Evolutionary conservation across 2,797 vertebrate species (phyloP), one percentile per base, ranked within the genome.

Genomic region (Scomberomorus guttatus): DNA sequence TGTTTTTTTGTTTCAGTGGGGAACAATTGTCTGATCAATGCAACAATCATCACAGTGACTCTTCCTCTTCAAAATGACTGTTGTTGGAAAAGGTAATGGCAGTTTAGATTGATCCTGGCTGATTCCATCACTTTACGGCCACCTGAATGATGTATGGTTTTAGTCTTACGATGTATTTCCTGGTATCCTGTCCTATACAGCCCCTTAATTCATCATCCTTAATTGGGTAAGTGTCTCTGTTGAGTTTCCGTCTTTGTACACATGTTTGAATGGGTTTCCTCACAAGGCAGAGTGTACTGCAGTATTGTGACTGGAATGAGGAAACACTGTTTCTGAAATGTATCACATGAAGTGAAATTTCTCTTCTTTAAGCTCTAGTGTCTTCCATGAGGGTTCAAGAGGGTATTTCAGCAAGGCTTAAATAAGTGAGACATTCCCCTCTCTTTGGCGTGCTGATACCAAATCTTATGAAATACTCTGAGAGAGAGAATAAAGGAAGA

Each of bases 401-500:
- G 15, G 39, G 9, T 46, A 68, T 72, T 80, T 67, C 44, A 75
- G 50, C 54, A 12, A 32, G 65, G 29, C 55, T 81, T 52, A 80
- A 79, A 77, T 66, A 66, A 83, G 50, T 56, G 25, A 78, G 58
- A 68, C 55, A 61, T 73, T 50, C 46, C 11, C 55, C 44, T 59
- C n/a, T 60, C 25, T n/a, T 67, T 34, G 39, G 20, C 37, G 32
- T 46, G 27, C 52, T 73, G 48, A 69, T 82, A 27, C 61, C 64
- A 71, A 39, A 55, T 66, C 58, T 69, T 76, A 50, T 76, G 44
- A 71, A 85, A 82, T 48, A 57, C 27, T 39, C 55, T 4, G 8
- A n/a, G 52, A 73, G 52, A 52, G 63, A 79, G 50, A 75, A 69
- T 73, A 72, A 81, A 77, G 42, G 52, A 46, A 62, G 82, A 83